phyloP scores from a whole-genome alignment of 2,888 invertebrate genomes.

The Mayetiola destructor region DNA sequence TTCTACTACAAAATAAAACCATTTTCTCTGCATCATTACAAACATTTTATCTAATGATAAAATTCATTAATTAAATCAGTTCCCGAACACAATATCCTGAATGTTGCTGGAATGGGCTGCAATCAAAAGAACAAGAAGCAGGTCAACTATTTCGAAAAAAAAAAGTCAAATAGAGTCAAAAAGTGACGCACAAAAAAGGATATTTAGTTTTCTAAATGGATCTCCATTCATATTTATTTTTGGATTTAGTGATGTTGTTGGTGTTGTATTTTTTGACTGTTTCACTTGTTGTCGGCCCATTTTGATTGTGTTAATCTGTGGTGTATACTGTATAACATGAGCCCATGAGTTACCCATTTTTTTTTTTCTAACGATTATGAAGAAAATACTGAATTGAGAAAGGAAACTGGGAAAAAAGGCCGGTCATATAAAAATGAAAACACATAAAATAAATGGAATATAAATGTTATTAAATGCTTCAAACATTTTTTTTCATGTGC shows the following conservation, averaged over 20 bases:
- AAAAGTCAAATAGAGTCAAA: not conserved
- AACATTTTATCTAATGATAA: slow-evolving; percentile 12
- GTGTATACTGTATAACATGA: no score
- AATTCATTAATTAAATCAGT: slow-evolving; percentile 12
- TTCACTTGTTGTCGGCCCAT: not conserved
- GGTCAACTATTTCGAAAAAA: not conserved
- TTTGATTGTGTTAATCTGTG: not conserved
- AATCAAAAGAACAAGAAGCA: no score
- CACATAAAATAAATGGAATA: slow-evolving; percentile 7
- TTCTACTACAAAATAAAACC: not conserved
- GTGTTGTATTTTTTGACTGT: no score
- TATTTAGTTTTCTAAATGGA: slow-evolving; percentile 1
- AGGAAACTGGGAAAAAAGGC: not conserved
- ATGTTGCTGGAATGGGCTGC: not conserved
- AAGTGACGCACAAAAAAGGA: not conserved
- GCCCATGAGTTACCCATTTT: slow-evolving; percentile 6
- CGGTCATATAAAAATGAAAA: not conserved
- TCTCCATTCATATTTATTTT: not conserved
- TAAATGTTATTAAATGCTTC: slow-evolving; percentile 4
- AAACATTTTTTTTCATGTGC: not conserved
- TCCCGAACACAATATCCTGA: no score
- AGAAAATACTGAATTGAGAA: no score
- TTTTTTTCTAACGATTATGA: not conserved
- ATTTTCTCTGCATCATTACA: not conserved
- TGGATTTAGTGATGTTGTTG: no score